Conservation (phyloP, 2,113 vertebrate species). For the Prolemur simus region DNA sequence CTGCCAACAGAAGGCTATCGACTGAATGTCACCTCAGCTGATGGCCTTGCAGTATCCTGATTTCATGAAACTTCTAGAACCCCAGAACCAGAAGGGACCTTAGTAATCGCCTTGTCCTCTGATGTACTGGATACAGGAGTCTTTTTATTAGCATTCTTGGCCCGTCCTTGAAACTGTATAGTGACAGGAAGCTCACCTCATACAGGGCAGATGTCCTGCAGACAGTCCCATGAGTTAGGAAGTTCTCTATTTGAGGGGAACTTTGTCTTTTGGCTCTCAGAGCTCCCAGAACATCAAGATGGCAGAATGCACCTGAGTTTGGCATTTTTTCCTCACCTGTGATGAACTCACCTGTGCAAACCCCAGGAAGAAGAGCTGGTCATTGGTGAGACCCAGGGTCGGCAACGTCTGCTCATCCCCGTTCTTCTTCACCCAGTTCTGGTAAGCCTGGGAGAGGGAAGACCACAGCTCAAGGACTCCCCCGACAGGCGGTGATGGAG, state of each 20-base stretch:
- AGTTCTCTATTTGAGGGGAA: not conserved
- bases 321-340: not conserved
- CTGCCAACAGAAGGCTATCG: not conserved
- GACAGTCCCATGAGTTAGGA: not conserved
- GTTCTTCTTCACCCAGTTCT: constrained; percentile 94
- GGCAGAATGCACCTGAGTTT: not conserved
- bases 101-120: not conserved
- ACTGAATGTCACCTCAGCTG: not conserved
- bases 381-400: constrained; percentile 92
- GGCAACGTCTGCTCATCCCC: constrained; percentile 92
- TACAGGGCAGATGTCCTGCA: fast-evolving
- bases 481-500: fast-evolving
- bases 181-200: fast-evolving
- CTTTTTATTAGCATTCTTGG: too few relatives aligned
- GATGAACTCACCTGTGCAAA: constrained; percentile 94
- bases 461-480: not conserved
- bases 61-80: constrained; percentile 10
- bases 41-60: not conserved
- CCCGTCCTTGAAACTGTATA: not conserved
- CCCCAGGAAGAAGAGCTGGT: constrained; percentile 97
- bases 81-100: not conserved
- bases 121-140: too few relatives aligned
- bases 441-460: constrained; percentile 88
- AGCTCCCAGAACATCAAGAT: not conserved
- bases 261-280: not conserved